A percentile compares a stretch with the other conserved stretches of the same genome.
Conservation (phyloP, 2,888 invertebrate species). For the Ischnus inquisitorius region DNA sequence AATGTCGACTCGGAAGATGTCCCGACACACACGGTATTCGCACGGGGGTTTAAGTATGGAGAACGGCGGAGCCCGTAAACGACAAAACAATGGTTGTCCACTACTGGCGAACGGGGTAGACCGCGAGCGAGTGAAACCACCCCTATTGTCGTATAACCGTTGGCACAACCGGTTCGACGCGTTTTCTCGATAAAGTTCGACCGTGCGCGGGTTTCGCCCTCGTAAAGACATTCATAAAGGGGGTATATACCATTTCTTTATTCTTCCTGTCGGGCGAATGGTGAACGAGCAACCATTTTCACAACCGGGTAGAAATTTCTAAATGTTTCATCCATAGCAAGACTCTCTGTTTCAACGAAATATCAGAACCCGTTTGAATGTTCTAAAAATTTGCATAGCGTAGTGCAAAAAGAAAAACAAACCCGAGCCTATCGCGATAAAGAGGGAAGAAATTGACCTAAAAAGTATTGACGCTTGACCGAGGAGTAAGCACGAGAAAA, state of each 20-base stretch:
- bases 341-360: too few relatives aligned
- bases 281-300: background rate
- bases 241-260: slow-evolving; percentile 3
- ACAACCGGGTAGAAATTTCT: too few relatives aligned
- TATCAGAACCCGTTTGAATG: too few relatives aligned
- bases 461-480: too few relatives aligned
- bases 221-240: slow-evolving; percentile 62
- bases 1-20: background rate
- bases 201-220: slow-evolving; percentile 16
- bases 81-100: slow-evolving; percentile 61
- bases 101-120: slow-evolving; percentile 7
- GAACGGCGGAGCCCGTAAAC: slow-evolving; percentile 43
- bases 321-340: too few relatives aligned
- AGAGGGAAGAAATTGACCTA: too few relatives aligned
- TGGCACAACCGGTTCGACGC: background rate
- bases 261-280: background rate
- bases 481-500: too few relatives aligned
- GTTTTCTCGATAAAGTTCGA: slow-evolving; percentile 27
- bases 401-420: too few relatives aligned
- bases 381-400: too few relatives aligned
- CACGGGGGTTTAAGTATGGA: background rate
- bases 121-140: slow-evolving; percentile 19
- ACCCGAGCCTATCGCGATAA: too few relatives aligned
- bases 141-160: slow-evolving; percentile 2
- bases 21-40: background rate